These are phyloP conservation scores for Denticeps clupeoides DNA, from an alignment of 2,797 vertebrate genomes.

Conservation along the genomic window DNA sequence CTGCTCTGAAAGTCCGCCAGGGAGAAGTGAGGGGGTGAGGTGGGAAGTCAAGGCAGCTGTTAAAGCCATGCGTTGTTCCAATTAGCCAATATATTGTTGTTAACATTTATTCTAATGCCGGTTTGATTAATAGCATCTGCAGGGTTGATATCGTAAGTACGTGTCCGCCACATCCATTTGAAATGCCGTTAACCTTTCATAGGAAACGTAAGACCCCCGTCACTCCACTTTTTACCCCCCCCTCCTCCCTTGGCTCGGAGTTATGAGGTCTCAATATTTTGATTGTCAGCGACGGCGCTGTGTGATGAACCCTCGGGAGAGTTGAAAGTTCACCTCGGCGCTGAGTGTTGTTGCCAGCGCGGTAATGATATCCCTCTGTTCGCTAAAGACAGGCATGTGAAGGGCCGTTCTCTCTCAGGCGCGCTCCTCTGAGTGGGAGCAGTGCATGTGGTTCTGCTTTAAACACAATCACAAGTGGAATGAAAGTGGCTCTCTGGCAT, in stretches of 20 bases:
- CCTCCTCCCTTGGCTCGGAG: background rate
- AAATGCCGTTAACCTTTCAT: background rate
- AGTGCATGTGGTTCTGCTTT: conserved; percentile 61
- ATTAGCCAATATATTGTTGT: too few relatives aligned
- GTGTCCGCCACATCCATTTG: background rate
- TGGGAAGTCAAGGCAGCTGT: too few relatives aligned
- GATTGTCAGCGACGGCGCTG: background rate
- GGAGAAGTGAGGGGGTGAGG: too few relatives aligned
- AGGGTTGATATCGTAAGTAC: too few relatives aligned
- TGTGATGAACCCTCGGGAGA: background rate
- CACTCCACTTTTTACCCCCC: too few relatives aligned
- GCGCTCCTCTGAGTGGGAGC: conserved; percentile 28
- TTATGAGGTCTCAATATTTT: background rate
- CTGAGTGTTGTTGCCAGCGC: background rate
- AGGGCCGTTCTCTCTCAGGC: conserved; percentile 14
- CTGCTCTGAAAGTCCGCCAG: too few relatives aligned
- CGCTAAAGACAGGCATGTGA: conserved; percentile 6
- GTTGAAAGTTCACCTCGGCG: background rate
- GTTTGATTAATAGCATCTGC: too few relatives aligned
- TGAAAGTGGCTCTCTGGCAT: conserved; percentile 46
- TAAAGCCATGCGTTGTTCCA: too few relatives aligned
- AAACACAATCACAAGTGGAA: conserved; percentile 53
- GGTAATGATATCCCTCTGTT: background rate
- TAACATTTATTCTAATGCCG: too few relatives aligned
- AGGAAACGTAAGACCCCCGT: background rate